These are phyloP conservation scores for Excalfactoria chinensis DNA, from an alignment of 2,113 vertebrate species.

Conservation along the genomic window DNA sequence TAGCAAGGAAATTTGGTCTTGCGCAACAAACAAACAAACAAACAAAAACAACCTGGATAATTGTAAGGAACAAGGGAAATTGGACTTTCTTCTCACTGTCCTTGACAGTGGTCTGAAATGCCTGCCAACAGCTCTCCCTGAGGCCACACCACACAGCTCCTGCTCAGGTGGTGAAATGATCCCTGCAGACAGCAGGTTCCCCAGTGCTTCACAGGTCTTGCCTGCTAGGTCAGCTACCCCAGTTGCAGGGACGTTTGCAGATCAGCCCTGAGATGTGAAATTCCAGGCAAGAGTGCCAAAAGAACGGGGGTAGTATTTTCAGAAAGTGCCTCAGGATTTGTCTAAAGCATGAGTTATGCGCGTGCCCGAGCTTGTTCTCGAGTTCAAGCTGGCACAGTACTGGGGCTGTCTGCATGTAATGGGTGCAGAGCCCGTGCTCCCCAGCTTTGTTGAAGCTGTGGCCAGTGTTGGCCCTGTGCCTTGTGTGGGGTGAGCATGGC, in stretches of 20 bases:
- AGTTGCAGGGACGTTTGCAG: neutral
- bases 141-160: neutral
- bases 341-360: neutral
- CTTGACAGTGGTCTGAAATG: neutral
- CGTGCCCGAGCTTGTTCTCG: neutral
- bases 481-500: rapidly evolving
- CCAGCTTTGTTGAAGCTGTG: neutral
- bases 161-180: neutral
- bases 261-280: rapidly evolving
- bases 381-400: neutral
- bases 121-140: too few species aligned
- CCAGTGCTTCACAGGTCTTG: neutral
- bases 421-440: neutral
- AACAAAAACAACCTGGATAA: neutral
- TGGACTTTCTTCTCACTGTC: neutral
- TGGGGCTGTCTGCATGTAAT: rapidly evolving
- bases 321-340: slow-evolving; percentile 33
- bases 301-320: slow-evolving; percentile 12
- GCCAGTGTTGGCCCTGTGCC: neutral
- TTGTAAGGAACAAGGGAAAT: neutral
- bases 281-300: neutral
- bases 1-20: neutral
- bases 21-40: neutral
- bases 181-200: neutral
- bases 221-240: neutral